Evolutionary conservation across 2,797 vertebrate species (phyloP).

Genomic region (Coregonus suidteri): DNA sequence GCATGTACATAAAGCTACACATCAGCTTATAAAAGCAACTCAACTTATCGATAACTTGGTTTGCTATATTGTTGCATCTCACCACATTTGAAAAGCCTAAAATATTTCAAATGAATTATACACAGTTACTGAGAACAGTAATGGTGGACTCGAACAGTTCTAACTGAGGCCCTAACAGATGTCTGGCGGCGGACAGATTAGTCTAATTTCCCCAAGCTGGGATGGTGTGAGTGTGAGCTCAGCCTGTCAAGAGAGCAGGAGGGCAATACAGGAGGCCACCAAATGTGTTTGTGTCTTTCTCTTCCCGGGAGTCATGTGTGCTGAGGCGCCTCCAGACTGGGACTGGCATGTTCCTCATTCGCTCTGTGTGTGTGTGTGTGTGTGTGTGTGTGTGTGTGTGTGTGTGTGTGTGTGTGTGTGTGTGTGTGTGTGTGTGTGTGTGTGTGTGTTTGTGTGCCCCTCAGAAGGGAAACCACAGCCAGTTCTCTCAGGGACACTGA

Average conservation of each 20-base stretch:
- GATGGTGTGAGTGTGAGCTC: constrained; percentile 41
- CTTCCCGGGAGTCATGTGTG: not conserved
- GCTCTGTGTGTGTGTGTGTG: not conserved
- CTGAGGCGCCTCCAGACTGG: constrained; percentile 7
- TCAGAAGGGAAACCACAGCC: constrained; percentile 36
- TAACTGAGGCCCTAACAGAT: constrained; percentile 12
- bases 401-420: too few species aligned
- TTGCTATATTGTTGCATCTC: too few species aligned
- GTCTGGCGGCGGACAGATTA: constrained; percentile 10
- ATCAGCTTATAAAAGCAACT: not conserved
- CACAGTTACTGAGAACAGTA: too few species aligned
- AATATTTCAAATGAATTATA: too few species aligned
- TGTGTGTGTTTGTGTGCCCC: not conserved
- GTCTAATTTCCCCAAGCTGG: constrained; percentile 45
- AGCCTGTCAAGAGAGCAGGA: constrained; percentile 32
- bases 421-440: constrained; percentile 7
- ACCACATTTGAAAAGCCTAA: too few species aligned
- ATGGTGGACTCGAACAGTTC: not conserved
- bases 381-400: not conserved
- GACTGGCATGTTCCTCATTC: constrained; percentile 5
- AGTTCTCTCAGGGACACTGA: constrained; percentile 39
- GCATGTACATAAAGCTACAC: not conserved
- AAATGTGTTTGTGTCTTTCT: constrained; percentile 5
- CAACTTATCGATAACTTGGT: not conserved
- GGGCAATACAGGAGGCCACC: constrained; percentile 6